phyloP scores from a whole-genome alignment of 2,797 vertebrate genomes.

The Trachurus trachurus region DNA sequence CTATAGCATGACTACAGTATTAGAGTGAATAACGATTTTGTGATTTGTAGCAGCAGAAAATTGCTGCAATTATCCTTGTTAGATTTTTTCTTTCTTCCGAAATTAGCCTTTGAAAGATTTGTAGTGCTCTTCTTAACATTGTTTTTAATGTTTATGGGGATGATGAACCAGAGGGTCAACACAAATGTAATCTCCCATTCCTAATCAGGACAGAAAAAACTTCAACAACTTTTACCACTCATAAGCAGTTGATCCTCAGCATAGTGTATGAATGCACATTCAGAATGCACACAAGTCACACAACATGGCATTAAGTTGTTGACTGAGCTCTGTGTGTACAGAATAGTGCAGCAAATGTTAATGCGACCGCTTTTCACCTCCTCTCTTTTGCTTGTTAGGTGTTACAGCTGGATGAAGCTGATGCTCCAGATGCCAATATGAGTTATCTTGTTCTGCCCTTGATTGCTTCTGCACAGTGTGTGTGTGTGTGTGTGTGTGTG shows the following conservation, averaged over 20 bases:
- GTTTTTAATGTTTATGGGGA: constrained; percentile 34
- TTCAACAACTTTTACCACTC: constrained; percentile 76
- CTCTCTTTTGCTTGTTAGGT: constrained; percentile 66
- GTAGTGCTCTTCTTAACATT: constrained; percentile 30
- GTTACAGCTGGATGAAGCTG: constrained; percentile 48
- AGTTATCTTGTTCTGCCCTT: constrained; percentile 62
- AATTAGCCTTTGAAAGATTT: constrained; percentile 58
- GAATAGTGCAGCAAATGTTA: constrained; percentile 48
- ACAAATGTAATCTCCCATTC: constrained; percentile 46
- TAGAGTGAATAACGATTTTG: constrained; percentile 33
- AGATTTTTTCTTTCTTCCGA: constrained; percentile 39
- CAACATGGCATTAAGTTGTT: constrained; percentile 66
- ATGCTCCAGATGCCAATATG: constrained; percentile 43
- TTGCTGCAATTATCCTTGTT: constrained; percentile 38
- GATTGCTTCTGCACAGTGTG: constrained; percentile 57
- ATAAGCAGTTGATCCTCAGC: constrained; percentile 81
- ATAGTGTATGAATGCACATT: constrained; percentile 62
- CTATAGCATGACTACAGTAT: constrained; percentile 22
- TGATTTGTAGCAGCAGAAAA: constrained; percentile 39
- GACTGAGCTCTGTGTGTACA: constrained; percentile 50
- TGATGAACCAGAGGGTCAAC: constrained; percentile 55
- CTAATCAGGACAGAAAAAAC: constrained; percentile 60
- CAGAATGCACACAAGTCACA: constrained; percentile 55
- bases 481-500: constrained; percentile 5
- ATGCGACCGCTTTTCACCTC: constrained; percentile 55